Evolutionary conservation across 2,888 invertebrate genomes (phyloP).

Genomic region (Ennomos quercinarius): DNA sequence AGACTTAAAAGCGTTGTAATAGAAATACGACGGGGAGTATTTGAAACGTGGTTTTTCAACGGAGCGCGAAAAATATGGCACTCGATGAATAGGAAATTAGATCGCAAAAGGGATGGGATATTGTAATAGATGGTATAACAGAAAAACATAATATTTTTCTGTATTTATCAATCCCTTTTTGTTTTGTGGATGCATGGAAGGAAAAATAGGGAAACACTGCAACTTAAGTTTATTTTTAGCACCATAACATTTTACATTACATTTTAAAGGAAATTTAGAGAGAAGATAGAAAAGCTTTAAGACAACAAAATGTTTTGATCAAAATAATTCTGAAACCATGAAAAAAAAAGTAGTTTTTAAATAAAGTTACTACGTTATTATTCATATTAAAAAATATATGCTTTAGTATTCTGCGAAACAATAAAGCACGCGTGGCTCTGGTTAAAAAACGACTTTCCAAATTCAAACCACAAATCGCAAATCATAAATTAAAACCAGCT

Average conservation of each 20-base stretch:
- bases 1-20: conserved; percentile 28
- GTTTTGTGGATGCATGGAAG: conserved; percentile 23
- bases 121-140: conserved; percentile 64
- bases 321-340: too few relatives aligned
- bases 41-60: conserved; percentile 42
- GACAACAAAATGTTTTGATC: too few relatives aligned
- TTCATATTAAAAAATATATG: too few relatives aligned
- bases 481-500: too few relatives aligned
- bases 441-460: conserved; percentile 7
- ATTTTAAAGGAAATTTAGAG: too few relatives aligned
- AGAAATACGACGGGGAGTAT: conserved; percentile 36
- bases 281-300: too few relatives aligned
- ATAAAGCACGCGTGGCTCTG: background rate
- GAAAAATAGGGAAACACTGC: background rate
- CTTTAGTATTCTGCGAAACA: too few relatives aligned
- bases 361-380: too few relatives aligned
- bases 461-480: background rate
- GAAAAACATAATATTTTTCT: conserved; percentile 32
- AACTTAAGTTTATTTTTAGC: too few relatives aligned
- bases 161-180: conserved; percentile 19
- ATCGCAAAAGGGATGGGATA: conserved; percentile 65
- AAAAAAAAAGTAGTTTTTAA: too few relatives aligned
- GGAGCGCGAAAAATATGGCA: conserved; percentile 60
- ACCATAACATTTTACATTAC: too few relatives aligned
- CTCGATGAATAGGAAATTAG: conserved; percentile 76